phyloP scores from a whole-genome alignment of 2,888 invertebrate species.

The Magallana nippona region DNA sequence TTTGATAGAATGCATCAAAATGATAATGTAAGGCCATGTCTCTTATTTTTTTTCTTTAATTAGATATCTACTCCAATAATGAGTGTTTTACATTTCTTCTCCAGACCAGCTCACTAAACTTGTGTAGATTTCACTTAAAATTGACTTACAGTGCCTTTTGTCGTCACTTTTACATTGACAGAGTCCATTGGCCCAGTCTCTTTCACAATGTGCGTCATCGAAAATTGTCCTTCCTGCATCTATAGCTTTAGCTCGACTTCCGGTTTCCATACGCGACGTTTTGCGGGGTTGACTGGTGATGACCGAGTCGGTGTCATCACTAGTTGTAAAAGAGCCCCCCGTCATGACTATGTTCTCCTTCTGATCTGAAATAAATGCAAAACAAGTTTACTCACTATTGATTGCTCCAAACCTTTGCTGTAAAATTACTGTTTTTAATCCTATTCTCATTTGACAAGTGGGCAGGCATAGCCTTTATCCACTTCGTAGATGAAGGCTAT shows the following conservation, averaged over 20 bases:
- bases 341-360: conserved; percentile 62
- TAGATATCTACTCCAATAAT: neutral
- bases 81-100: neutral
- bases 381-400: too few relatives aligned
- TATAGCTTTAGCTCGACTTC: conserved; percentile 54
- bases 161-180: conserved; percentile 60
- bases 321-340: conserved; percentile 58
- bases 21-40: too few relatives aligned
- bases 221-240: conserved; percentile 59
- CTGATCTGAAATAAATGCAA: conserved; percentile 23
- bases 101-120: neutral
- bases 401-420: too few relatives aligned
- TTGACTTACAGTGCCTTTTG: conserved; percentile 62
- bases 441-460: too few relatives aligned
- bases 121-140: neutral
- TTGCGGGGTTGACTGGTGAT: conserved; percentile 61
- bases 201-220: conserved; percentile 72
- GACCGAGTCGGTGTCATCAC: conserved; percentile 51
- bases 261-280: conserved; percentile 56
- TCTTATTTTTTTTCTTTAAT: too few relatives aligned
- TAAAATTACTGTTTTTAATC: too few relatives aligned
- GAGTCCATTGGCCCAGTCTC: conserved; percentile 67
- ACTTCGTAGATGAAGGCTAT: too few relatives aligned
- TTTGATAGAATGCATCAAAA: too few relatives aligned
- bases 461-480: too few relatives aligned